Base-by-base conservation (phyloP, 2,113 vertebrate genomes). In the Cichladusa arquata region DNA sequence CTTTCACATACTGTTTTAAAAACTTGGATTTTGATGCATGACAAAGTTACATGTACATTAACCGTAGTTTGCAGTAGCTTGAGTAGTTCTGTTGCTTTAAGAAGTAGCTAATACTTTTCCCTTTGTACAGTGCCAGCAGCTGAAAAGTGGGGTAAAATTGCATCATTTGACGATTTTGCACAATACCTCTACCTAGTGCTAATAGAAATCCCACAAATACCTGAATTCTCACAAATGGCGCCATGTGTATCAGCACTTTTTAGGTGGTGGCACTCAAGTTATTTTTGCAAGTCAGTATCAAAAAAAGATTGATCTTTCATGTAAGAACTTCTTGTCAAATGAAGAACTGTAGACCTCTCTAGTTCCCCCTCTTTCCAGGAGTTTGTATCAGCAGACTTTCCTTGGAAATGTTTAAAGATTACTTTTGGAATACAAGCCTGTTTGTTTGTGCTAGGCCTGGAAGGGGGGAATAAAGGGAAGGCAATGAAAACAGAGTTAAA, bases 1-100 rank as follows among this genome's bases (percentile, higher is more conserved):
- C 93, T 97, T 96, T 97, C 81, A 96, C 79, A 80, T 97, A 94
- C 91, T 97, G 94, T 94, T 97, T 61, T 67, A 53, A 97, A 97
- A 95, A 96, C 93, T 96, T 97, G 95, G 93, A 95, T 97, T 97
- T 97, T 97, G n/a, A 97, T 98, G 98, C 98, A 98, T 98, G 98
- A 97, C 60, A 81, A 90, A 76, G 88, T 97, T 97, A 97, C 95
- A 97, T 97, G 97, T 98, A 97, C 96, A 97, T 97, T 98, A 97
- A 98, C 96, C 3, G 94, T 98, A 97, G 97, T 95, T 95, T 97
- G 93, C 84, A 96, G 74, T 97, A 97, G 96, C 79, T 88, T 96
- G 81, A 98, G 92, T 95, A 96, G 95, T 87, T 96, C 71, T 96
- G 87, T 96, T 98, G 96, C 97, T 97, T 97, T 97, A 95, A 95